A percentile compares a stretch with the other conserved stretches of the same genome.
These are phyloP conservation scores for Tribolium freemani DNA, from an alignment of 2,888 invertebrate species.

Conservation along the genomic window DNA sequence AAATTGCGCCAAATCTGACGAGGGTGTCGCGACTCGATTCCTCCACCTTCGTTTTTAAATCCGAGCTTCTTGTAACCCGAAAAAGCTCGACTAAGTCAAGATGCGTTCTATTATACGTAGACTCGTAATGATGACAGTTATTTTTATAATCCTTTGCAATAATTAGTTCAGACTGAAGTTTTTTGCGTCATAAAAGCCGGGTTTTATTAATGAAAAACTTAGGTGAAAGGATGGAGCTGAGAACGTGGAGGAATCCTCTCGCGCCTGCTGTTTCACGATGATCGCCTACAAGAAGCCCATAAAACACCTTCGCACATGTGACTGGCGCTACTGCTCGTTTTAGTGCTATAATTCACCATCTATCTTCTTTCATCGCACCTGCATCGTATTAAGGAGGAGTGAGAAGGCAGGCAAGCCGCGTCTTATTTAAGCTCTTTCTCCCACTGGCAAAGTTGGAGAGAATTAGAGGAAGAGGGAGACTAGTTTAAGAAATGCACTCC, in stretches of 20 bases:
- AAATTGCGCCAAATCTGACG: constrained; percentile 10
- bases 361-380: constrained; percentile 41
- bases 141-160: no score
- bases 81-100: no score
- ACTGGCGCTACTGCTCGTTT: constrained; percentile 60
- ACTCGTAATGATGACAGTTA: no score
- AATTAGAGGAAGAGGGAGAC: constrained; percentile 13
- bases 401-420: constrained; percentile 28
- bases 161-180: no score
- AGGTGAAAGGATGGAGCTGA: constrained; percentile 7
- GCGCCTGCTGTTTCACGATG: constrained; percentile 48
- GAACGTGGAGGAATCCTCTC: constrained; percentile 29
- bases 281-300: constrained; percentile 57
- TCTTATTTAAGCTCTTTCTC: constrained; percentile 42
- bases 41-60: neutral
- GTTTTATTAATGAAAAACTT: neutral
- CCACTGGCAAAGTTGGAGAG: constrained; percentile 14
- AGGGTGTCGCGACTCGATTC: neutral
- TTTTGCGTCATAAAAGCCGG: neutral
- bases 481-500: constrained; percentile 1
- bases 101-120: no score
- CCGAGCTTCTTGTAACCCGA: no score
- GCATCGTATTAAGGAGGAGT: constrained; percentile 28
- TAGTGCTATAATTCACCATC: constrained; percentile 56
- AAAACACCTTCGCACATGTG: constrained; percentile 63